Evolutionary conservation across 2,888 invertebrate genomes (phyloP).

Genomic region (Acanthosepion esculentum): DNA sequence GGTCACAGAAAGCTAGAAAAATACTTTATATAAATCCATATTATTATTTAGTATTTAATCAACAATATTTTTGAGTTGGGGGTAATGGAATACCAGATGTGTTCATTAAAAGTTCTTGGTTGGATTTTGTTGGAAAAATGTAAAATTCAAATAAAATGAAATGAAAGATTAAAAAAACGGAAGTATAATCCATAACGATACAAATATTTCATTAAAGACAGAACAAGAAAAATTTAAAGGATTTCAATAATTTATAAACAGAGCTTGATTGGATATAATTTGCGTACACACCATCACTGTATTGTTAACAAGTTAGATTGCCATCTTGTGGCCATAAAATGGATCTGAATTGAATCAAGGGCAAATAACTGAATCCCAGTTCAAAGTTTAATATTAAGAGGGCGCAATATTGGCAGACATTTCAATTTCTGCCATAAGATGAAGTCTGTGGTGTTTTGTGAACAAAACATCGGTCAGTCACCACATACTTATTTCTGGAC

Average conservation of each 20-base stretch:
- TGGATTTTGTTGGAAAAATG: too few species aligned
- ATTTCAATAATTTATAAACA: constrained; percentile 33
- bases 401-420: background rate
- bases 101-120: too few species aligned
- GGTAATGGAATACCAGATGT: too few species aligned
- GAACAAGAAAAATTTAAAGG: background rate
- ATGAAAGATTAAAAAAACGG: too few species aligned
- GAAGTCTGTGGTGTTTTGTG: background rate
- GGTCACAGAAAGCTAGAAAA: too few species aligned
- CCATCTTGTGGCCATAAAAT: background rate
- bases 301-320: background rate
- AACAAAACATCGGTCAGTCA: background rate
- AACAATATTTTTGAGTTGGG: too few species aligned
- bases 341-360: background rate
- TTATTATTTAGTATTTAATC: too few species aligned
- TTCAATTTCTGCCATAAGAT: background rate
- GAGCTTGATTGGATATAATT: constrained; percentile 33
- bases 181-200: background rate
- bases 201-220: background rate
- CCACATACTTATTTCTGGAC: background rate
- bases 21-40: too few species aligned
- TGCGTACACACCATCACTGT: background rate
- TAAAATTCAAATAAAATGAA: too few species aligned
- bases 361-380: background rate
- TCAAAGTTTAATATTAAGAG: background rate